phyloP scores from a whole-genome alignment of 1,140 invertebrate genomes.

The Piezodorus guildinii region DNA sequence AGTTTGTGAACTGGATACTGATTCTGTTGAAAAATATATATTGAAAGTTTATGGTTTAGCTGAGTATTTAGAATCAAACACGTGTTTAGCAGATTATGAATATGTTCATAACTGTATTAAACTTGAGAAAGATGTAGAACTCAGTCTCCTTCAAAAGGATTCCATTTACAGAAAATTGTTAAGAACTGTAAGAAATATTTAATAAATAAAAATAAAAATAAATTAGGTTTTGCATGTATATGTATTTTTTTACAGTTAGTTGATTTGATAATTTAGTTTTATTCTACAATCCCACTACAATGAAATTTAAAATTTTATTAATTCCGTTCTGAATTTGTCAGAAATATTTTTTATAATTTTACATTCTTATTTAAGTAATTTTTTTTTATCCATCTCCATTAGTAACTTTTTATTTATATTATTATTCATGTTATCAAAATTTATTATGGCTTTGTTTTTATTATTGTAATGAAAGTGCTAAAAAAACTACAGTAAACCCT shows the following conservation, averaged over 20 bases:
- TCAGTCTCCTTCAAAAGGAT: constrained; percentile 52
- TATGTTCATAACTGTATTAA: constrained; percentile 84
- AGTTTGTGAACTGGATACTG: constrained; percentile 66
- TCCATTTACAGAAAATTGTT: constrained; percentile 51
- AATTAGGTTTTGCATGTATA: not conserved
- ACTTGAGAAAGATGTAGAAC: constrained; percentile 75
- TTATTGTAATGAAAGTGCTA: too few relatives aligned
- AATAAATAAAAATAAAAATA: not conserved
- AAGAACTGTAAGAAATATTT: constrained; percentile 49
- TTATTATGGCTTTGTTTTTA: too few relatives aligned
- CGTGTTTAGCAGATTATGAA: constrained; percentile 72
- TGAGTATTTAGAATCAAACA: constrained; percentile 62
- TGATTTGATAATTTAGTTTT: not conserved
- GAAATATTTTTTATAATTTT: not conserved
- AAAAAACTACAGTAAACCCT: too few relatives aligned
- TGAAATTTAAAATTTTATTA: not conserved
- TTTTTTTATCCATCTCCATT: too few relatives aligned
- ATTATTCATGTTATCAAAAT: too few relatives aligned
- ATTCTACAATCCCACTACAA: not conserved
- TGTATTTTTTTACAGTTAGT: too few relatives aligned
- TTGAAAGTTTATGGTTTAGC: constrained; percentile 64
- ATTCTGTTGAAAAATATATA: constrained; percentile 40
- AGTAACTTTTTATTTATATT: too few relatives aligned
- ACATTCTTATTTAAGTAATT: not conserved
- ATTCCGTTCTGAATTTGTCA: not conserved